Evolutionary conservation across 2,888 invertebrate genomes (phyloP).

Genomic region (Eupithecia centaureata): DNA sequence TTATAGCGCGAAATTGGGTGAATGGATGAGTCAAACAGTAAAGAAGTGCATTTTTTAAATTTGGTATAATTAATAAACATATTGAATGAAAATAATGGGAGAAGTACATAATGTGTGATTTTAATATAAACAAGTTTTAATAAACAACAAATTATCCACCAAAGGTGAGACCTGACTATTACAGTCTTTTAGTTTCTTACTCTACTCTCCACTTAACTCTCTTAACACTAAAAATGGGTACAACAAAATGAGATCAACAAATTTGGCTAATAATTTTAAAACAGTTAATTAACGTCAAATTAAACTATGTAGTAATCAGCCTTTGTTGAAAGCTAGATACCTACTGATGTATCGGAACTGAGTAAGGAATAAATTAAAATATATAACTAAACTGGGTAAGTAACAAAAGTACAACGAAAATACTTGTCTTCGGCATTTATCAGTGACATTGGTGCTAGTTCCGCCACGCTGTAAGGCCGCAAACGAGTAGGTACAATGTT

Average conservation of each 20-base stretch:
- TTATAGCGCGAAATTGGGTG: conserved; percentile 71
- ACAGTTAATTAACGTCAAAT: background rate
- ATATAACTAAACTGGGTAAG: background rate
- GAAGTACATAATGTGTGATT: too few relatives aligned
- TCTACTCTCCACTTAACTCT: too few relatives aligned
- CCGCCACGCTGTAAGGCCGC: background rate
- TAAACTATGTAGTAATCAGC: background rate
- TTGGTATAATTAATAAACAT: conserved; percentile 20
- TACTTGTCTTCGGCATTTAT: background rate
- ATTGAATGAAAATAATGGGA: too few relatives aligned
- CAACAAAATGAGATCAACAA: background rate
- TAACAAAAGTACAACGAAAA: background rate
- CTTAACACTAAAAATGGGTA: too few relatives aligned
- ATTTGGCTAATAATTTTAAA: background rate
- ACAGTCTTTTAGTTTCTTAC: too few relatives aligned
- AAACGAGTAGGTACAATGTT: background rate
- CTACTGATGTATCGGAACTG: background rate
- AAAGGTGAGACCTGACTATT: too few relatives aligned
- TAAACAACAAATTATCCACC: too few relatives aligned
- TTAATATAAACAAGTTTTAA: too few relatives aligned
- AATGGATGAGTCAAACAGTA: conserved; percentile 48
- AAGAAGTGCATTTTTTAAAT: conserved; percentile 37
- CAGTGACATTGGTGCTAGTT: conserved; percentile 11
- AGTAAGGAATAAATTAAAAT: background rate
- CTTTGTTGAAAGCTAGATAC: background rate